Evolutionary conservation across 1,140 invertebrate species (phyloP).

Genomic region (Chironomus tepperi): DNA sequence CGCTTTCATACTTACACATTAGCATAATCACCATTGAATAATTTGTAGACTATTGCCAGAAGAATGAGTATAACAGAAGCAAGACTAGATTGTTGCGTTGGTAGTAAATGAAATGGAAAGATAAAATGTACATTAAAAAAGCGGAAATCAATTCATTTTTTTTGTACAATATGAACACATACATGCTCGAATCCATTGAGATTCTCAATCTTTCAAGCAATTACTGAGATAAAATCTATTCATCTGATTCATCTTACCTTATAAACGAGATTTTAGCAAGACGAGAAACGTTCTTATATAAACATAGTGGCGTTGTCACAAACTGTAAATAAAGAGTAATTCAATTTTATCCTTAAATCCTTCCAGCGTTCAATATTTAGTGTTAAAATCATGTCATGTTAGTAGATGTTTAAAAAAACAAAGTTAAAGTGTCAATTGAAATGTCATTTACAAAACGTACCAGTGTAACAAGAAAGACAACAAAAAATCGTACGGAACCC

Average conservation of each 20-base stretch:
- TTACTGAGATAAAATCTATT: too few relatives aligned
- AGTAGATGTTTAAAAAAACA: too few relatives aligned
- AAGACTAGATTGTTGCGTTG: background rate
- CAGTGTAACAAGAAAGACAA: conserved; percentile 66
- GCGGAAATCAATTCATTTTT: background rate
- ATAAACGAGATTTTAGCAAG: conserved; percentile 71
- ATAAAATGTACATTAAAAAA: background rate
- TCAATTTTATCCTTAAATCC: background rate
- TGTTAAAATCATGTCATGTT: background rate
- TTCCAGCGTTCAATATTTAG: too few relatives aligned
- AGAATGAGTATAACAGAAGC: conserved; percentile 5
- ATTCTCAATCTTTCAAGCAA: too few relatives aligned
- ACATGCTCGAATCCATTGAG: too few relatives aligned
- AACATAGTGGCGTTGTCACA: conserved; percentile 70
- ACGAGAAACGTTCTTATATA: conserved; percentile 70
- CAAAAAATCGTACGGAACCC: conserved; percentile 58
- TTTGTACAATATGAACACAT: too few relatives aligned
- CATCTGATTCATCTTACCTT: conserved; percentile 40
- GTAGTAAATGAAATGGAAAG: background rate
- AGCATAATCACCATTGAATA: conserved; percentile 4
- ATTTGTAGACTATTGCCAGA: conserved; percentile 18
- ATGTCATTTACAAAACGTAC: conserved; percentile 32
- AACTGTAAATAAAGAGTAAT: conserved; percentile 27
- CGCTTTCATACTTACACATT: background rate
- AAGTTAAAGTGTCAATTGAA: background rate